These are phyloP conservation scores for Oikopleura vanhoeffeni DNA, from an alignment of 23 tunicate genomes.

Conservation along the genomic window DNA sequence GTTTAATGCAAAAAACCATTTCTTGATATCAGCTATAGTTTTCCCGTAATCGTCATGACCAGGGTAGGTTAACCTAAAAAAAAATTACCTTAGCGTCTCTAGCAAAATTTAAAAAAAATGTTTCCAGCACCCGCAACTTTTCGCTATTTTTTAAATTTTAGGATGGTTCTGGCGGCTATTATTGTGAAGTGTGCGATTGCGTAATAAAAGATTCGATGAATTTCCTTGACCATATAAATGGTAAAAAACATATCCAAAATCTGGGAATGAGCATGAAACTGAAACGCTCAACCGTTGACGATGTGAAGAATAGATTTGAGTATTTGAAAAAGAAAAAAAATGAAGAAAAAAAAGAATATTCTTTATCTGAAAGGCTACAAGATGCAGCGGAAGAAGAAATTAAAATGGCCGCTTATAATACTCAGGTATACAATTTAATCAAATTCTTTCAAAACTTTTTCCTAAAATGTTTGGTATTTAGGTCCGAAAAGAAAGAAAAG, in stretches of 20 bases:
- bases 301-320: constrained; percentile 74
- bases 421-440: too few species aligned
- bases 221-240: constrained; percentile 92
- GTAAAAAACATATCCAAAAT: constrained; percentile 75
- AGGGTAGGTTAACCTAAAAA: too few species aligned
- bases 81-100: too few species aligned
- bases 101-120: too few species aligned
- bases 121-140: too few species aligned
- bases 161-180: constrained; percentile 73
- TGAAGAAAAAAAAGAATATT: constrained; percentile 81
- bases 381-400: constrained; percentile 77
- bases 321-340: constrained; percentile 52
- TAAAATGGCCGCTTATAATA: not conserved
- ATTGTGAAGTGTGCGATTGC: constrained; percentile 97
- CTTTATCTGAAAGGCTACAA: constrained; percentile 76
- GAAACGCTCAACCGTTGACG: constrained; percentile 69
- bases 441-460: not conserved
- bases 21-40: too few species aligned
- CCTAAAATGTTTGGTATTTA: constrained; percentile 29
- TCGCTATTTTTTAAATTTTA: too few species aligned
- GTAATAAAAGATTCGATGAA: constrained; percentile 95
- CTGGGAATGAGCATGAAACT: constrained; percentile 94
- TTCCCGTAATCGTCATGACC: too few species aligned
- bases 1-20: too few species aligned
- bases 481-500: constrained; percentile 57